Percentiles rank a stretch among this genome's conserved stretches.
These are phyloP conservation scores for Lanius ludovicianus DNA, from an alignment of 2,113 vertebrate genomes.

Conservation along the genomic window DNA sequence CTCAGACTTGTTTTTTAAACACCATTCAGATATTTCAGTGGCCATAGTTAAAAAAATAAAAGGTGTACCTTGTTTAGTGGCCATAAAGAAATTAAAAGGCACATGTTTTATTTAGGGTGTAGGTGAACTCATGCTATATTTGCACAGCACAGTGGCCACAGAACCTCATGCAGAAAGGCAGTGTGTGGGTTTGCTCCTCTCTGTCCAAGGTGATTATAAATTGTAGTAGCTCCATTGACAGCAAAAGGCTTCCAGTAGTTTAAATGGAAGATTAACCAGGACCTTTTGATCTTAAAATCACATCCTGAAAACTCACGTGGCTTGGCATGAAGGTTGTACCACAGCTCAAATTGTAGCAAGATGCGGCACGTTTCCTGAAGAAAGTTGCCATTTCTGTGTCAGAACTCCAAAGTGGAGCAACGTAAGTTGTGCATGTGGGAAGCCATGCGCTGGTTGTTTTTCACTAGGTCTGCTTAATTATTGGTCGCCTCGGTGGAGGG, in stretches of 20 bases:
- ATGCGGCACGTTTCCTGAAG: background rate
- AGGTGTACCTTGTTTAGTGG: background rate
- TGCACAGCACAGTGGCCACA: background rate
- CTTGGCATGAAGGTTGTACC: background rate
- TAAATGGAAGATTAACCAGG: background rate
- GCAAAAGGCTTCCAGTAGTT: background rate
- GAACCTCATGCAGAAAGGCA: background rate
- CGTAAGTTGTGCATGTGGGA: rapidly evolving
- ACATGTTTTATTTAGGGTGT: rapidly evolving
- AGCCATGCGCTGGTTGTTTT: background rate
- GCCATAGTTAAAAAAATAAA: background rate
- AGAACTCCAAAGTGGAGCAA: background rate
- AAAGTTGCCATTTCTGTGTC: background rate
- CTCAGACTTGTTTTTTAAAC: background rate
- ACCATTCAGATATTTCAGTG: background rate
- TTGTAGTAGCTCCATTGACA: background rate
- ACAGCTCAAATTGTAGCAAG: background rate
- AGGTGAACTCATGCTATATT: rapidly evolving
- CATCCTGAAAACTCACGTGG: background rate
- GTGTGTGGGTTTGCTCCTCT: background rate
- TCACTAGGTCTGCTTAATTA: background rate
- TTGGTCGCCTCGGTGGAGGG: no score
- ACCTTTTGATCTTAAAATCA: background rate
- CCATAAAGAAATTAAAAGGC: background rate
- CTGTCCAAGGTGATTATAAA: background rate